Evolutionary conservation across 1,140 invertebrate genomes (phyloP), one percentile per base, ranked within the genome.

Genomic region (Euwallacea fornicatus): DNA sequence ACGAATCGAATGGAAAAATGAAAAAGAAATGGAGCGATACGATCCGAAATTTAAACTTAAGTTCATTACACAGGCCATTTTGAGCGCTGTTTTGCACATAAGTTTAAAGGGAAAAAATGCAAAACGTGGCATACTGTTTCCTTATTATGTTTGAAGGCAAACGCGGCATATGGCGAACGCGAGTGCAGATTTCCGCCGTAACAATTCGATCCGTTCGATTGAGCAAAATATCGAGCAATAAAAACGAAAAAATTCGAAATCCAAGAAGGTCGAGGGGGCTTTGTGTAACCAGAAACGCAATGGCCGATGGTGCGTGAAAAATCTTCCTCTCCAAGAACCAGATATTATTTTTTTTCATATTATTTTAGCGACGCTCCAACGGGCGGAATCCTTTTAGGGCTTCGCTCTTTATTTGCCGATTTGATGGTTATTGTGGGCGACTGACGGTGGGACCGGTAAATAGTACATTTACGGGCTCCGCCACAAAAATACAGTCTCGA

Each of bases 361-460:
- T 50, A 50, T 50, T 50, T 50, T 50, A 50, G 46, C 46, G 46
- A 50, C 46, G 46, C 46, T 50, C 6, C 9, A 50, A 50, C 9
- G 46, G 46, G 13, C 46, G 46, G 46, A 50, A 50, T 50, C 46
- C 46, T 50, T 50, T 50, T 50, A 50, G 46, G 46, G 46, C 46
- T 50, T 50, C 46, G 9, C 46, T 50, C 46, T 50, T 50, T 50
- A 50, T 50, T 50, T 50, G 46, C 46, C 46, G 46, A 50, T 50
- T 50, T 50, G 46, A 50, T 13, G 46, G 46, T 50, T 50, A 50
- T 50, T 50, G 46, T 13, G 46, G 46, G 46, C 13, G 46, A 50
- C 46, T 50, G 46, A 50, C 46, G 46, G 46, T 50, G 46, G 46
- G 46, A 50, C 46, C 46, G 46, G 46, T 50, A 50, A 50, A 50